A percentile compares a stretch with the other conserved stretches of the same genome.
Conservation (phyloP, 1,140 invertebrate genomes). For the Hyles euphorbiae region DNA sequence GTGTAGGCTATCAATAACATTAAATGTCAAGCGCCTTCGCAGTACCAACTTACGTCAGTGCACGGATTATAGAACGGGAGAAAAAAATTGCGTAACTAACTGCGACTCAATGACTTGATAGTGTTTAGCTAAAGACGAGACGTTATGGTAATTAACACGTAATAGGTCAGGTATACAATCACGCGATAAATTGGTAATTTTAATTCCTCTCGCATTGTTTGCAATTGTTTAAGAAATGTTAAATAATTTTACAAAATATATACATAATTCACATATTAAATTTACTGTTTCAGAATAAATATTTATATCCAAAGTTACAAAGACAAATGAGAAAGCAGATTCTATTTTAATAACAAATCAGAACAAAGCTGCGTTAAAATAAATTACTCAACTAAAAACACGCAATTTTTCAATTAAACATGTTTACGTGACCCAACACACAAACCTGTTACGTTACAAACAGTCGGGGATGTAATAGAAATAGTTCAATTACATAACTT, state of each 20-base stretch:
- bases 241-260: too few species aligned
- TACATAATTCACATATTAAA: too few species aligned
- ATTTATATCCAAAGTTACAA: too few species aligned
- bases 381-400: too few species aligned
- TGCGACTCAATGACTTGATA: constrained; percentile 15
- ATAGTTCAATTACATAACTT: constrained; percentile 24
- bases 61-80: neutral
- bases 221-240: too few species aligned
- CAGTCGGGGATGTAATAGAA: constrained; percentile 20
- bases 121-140: constrained; percentile 4
- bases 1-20: constrained; percentile 2
- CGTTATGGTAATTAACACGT: constrained; percentile 11
- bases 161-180: constrained; percentile 9
- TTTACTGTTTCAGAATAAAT: too few species aligned
- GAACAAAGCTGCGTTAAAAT: too few species aligned
- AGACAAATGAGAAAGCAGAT: too few species aligned
- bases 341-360: too few species aligned
- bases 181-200: too few species aligned
- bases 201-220: too few species aligned
- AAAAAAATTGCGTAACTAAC: constrained; percentile 7
- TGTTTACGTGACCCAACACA: constrained; percentile 13
- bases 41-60: constrained; percentile 5
- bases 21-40: constrained; percentile 1
- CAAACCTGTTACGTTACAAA: constrained; percentile 16
- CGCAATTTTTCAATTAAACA: too few species aligned